Evolutionary conservation across 1,140 invertebrate species (phyloP).

Genomic region (Magallana gigas): DNA sequence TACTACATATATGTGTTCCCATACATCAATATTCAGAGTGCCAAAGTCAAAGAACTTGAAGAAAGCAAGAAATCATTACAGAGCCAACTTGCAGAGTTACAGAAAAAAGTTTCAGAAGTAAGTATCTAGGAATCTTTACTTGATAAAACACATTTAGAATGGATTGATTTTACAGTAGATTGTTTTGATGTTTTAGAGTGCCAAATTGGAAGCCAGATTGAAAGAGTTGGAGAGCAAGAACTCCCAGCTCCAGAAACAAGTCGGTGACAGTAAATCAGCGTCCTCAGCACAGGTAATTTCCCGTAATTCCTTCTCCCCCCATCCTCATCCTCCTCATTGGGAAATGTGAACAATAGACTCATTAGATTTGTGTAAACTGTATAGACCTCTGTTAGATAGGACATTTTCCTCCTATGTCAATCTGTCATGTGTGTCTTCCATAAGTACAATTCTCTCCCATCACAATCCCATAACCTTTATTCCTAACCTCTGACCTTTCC

Average conservation of each 20-base stretch:
- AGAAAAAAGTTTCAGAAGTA: slow-evolving; percentile 21
- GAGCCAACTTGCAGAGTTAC: neutral
- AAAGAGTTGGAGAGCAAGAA: slow-evolving; percentile 49
- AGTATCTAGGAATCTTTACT: neutral
- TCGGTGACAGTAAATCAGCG: slow-evolving; percentile 32
- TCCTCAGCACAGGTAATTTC: slow-evolving; percentile 26
- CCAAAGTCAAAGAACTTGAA: slow-evolving; percentile 51
- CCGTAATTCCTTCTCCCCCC: neutral
- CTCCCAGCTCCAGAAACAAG: slow-evolving; percentile 47
- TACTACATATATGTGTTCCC: too few relatives aligned
- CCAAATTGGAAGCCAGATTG: slow-evolving; percentile 56
- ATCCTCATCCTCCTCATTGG: neutral
- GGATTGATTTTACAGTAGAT: neutral
- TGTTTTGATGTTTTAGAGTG: slow-evolving; percentile 49
- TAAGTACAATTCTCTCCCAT: too few relatives aligned
- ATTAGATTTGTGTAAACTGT: too few relatives aligned
- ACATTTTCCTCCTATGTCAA: neutral
- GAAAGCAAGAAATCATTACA: slow-evolving; percentile 18
- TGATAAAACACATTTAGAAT: neutral
- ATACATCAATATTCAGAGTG: slow-evolving; percentile 41
- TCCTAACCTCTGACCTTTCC: neutral
- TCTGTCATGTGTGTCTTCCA: neutral
- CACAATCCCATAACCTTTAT: neutral
- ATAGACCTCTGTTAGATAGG: neutral
- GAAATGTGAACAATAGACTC: neutral